Conservation (phyloP, 2,113 vertebrate genomes). For the Prionailurus viverrinus region DNA sequence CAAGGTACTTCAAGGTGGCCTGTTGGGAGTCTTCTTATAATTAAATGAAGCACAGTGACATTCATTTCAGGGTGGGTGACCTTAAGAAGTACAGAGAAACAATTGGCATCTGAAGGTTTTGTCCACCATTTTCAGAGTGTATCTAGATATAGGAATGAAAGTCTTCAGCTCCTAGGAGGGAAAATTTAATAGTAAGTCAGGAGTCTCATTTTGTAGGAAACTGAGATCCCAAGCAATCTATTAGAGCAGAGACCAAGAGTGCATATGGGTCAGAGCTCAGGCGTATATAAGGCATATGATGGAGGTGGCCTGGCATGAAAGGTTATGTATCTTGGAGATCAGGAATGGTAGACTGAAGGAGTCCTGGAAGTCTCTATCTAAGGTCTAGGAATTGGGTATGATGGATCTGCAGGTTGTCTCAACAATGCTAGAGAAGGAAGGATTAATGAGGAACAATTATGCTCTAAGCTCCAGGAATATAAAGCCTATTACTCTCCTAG, state of each 20-base stretch:
- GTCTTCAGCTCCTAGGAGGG: not conserved
- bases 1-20: not conserved
- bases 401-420: too few relatives aligned
- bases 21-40: not conserved
- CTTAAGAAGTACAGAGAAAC: not conserved
- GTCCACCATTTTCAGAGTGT: not conserved
- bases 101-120: not conserved
- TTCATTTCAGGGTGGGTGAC: not conserved
- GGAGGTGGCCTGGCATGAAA: not conserved
- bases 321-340: not conserved
- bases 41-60: not conserved
- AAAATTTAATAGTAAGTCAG: not conserved
- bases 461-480: not conserved
- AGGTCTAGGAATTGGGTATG: not conserved
- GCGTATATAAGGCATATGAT: too few relatives aligned
- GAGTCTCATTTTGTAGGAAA: not conserved
- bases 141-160: not conserved
- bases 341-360: not conserved
- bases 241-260: not conserved
- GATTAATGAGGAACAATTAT: not conserved
- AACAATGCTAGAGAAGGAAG: not conserved
- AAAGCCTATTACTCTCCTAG: not conserved
- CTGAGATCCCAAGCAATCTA: not conserved
- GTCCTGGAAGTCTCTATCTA: not conserved
- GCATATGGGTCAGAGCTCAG: too few relatives aligned